phyloP scores from a whole-genome alignment of 1,140 invertebrate genomes.

The Pogonomyrmex californicus region DNA sequence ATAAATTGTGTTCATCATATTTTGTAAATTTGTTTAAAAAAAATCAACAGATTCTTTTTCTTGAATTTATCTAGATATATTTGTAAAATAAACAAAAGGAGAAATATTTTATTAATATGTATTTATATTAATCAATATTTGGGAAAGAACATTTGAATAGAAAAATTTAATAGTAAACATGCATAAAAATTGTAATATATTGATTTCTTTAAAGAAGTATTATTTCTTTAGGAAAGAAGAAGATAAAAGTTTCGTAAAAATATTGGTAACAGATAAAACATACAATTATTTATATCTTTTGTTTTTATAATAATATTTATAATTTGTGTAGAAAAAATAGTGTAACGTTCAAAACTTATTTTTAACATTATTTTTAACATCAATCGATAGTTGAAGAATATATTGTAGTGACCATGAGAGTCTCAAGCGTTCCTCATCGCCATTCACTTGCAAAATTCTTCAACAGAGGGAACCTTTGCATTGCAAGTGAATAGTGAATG shows the following conservation, averaged over 20 bases:
- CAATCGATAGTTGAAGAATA: conserved; percentile 5
- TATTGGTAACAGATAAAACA: background rate
- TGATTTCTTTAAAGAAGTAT: background rate
- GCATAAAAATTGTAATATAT: background rate
- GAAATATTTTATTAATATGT: no score
- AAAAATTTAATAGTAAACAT: no score
- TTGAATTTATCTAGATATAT: no score
- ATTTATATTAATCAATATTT: no score
- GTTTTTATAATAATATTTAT: background rate
- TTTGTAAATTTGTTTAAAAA: background rate
- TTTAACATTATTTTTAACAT: conserved; percentile 24
- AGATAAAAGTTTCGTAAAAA: background rate
- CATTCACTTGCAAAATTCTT: conserved; percentile 6
- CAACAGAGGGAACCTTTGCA: conserved; percentile 48
- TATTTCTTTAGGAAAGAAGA: background rate
- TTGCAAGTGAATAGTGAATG: conserved; percentile 1
- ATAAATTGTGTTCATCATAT: background rate
- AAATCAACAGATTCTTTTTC: background rate
- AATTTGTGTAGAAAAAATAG: background rate
- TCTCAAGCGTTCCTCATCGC: background rate
- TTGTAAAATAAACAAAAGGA: no score
- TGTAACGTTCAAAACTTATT: background rate
- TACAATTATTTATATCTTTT: background rate
- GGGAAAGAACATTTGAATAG: no score
- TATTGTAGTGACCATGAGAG: conserved; percentile 10